Conservation (phyloP, 2,888 invertebrate species). For the Acleris sparsana region DNA sequence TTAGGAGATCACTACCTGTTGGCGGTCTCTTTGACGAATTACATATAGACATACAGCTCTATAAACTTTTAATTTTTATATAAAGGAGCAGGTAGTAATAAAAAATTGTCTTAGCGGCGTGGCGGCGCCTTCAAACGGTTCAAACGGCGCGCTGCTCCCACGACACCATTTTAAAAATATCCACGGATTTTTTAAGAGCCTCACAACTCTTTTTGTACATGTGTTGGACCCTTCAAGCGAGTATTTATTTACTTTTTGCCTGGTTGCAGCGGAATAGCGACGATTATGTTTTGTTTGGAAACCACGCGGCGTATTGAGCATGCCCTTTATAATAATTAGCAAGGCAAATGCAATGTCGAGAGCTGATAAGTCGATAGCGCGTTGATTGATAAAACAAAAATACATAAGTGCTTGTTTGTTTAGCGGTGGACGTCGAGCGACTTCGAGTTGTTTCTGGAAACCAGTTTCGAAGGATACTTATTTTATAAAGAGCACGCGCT, state of each 20-base stretch:
- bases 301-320: slow-evolving; percentile 1
- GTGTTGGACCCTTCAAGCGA: slow-evolving; percentile 34
- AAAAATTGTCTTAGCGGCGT: slow-evolving; percentile 69
- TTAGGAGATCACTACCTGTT: slow-evolving; percentile 39
- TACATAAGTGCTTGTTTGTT: slow-evolving; percentile 17
- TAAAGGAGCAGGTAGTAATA: slow-evolving; percentile 69
- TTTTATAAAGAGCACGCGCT: slow-evolving; percentile 21
- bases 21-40: slow-evolving; percentile 66
- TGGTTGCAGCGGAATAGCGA: slow-evolving; percentile 31
- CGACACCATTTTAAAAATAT: slow-evolving; percentile 75
- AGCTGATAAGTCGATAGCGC: slow-evolving; percentile 29
- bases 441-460: slow-evolving; percentile 9
- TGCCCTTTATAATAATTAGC: slow-evolving; percentile 30
- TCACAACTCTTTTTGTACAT: slow-evolving; percentile 41
- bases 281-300: slow-evolving; percentile 32
- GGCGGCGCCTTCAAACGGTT: slow-evolving; percentile 66
- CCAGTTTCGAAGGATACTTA: slow-evolving; percentile 26
- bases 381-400: slow-evolving; percentile 34
- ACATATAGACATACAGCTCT: slow-evolving; percentile 54
- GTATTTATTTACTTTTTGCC: slow-evolving; percentile 38
- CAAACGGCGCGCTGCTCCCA: slow-evolving; percentile 63
- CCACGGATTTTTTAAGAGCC: slow-evolving; percentile 64
- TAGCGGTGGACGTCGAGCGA: slow-evolving; percentile 4
- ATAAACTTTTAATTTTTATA: slow-evolving; percentile 72
- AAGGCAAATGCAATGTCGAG: slow-evolving; percentile 31